Evolutionary conservation across 2,797 vertebrate species (phyloP), one percentile per base, ranked within the genome.

Genomic region (Yasuhikotakia modesta): DNA sequence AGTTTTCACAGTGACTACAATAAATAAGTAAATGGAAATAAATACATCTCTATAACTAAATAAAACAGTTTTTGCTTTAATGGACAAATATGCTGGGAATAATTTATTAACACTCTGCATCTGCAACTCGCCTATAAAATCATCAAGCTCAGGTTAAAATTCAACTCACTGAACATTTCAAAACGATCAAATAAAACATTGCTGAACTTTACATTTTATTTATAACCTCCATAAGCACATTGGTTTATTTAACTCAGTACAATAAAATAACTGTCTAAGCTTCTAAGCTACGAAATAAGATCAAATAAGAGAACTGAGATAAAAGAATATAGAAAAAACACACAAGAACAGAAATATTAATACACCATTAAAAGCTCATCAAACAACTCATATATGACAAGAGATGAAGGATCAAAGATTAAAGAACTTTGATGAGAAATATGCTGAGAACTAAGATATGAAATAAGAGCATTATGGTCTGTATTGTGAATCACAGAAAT

Each of bases 81-180:
- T 58, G 57, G 57, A 58, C 57, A 58, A 58, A 58, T 58, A 58
- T 53, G 19, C 11, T 2, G 12, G 0, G 1, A 58, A 13, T 27
- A 16, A 58, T 58, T 58, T 27, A 16, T 58, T 2, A 6, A 13
- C 6, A 58, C 22, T 27, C 57, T 58, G 57, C 22, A 58, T 58
- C 57, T 27, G 57, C 57, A 58, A 13, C 57, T 58, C 4, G 13
- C 21, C 55, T 27, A 58, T 24, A 58, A 27, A 58, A 27, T 58
- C 57, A 58, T 58, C 57, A 58, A 58, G 22, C 57, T 58, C 57
- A 58, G 57, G 57, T 27, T 27, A 58, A 58, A 58, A 58, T 27
- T 12, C 24, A 27, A 58, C 57, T 27, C 7, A 2, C 22, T 27
- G 22, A 58, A 58, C 57, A 27, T 58, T 58, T 58, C 13, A 58